phyloP scores from a whole-genome alignment of 64 coral and sea anemone genomes.

The Actinia tenebrosa region DNA sequence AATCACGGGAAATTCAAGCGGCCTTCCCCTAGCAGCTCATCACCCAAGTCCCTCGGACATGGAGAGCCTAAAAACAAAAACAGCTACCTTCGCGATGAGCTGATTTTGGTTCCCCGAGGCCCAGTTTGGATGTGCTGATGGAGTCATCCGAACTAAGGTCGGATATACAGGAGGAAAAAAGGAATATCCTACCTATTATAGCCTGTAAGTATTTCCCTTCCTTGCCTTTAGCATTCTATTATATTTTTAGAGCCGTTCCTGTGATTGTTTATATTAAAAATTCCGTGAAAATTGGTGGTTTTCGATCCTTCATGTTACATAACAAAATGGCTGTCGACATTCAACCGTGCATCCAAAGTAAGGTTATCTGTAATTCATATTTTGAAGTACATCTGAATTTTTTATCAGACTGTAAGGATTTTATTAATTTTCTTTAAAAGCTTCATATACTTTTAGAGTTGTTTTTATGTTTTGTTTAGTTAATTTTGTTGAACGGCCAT shows the following conservation, averaged over 20 bases:
- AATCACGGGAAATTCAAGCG: conserved; percentile 57
- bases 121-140: conserved; percentile 87
- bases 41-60: conserved; percentile 35
- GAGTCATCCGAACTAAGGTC: conserved; percentile 81
- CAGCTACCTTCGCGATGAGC: conserved; percentile 92
- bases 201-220: conserved; percentile 66
- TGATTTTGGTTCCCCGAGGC: conserved; percentile 99
- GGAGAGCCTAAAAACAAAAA: conserved; percentile 44
- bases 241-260: background rate
- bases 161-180: conserved; percentile 93
- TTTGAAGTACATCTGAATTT: no score
- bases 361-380: no score
- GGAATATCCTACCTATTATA: conserved; percentile 72
- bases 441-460: no score
- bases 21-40: background rate
- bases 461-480: no score
- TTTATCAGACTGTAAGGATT: no score
- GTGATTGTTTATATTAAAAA: background rate
- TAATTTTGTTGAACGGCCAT: no score
- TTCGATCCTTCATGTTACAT: background rate
- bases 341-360: no score
- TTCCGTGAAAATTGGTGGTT: background rate
- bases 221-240: background rate
- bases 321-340: background rate
- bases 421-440: no score